Conservation (phyloP, 2,113 vertebrate species). For the Helogale parvula region DNA sequence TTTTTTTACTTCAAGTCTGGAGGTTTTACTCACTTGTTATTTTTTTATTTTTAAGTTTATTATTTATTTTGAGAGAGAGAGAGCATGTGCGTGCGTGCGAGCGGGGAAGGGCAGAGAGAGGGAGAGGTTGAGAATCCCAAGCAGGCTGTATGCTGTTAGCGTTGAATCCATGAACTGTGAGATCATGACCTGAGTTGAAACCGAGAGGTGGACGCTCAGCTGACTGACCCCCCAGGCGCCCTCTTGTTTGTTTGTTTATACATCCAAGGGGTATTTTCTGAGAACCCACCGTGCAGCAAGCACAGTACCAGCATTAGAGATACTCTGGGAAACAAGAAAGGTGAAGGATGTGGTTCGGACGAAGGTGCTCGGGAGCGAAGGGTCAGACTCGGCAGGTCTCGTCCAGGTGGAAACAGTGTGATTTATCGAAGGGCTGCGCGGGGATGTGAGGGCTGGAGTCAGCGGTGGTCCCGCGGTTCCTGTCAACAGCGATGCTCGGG, state of each 20-base stretch:
- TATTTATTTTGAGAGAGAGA: too few relatives aligned
- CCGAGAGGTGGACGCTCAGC: too few relatives aligned
- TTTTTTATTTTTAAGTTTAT: too few relatives aligned
- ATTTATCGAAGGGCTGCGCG: not conserved
- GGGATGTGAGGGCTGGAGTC: not conserved
- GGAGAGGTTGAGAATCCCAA: too few relatives aligned
- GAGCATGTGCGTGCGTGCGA: too few relatives aligned
- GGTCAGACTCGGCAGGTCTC: not conserved
- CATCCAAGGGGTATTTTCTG: not conserved
- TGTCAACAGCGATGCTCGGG: not conserved
- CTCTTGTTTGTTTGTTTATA: not conserved
- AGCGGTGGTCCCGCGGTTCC: not conserved
- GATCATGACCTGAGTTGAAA: too few relatives aligned
- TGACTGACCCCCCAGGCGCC: too few relatives aligned
- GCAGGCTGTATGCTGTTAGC: too few relatives aligned
- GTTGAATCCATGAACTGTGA: too few relatives aligned
- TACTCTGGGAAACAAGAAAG: not conserved
- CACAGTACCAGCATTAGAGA: not conserved
- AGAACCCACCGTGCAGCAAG: not conserved
- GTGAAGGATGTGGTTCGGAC: not conserved
- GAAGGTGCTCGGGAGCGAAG: not conserved
- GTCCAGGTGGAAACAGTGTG: not conserved
- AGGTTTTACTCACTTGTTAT: not conserved
- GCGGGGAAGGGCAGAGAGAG: too few relatives aligned
- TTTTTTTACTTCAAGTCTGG: constrained; percentile 5